phyloP scores from a whole-genome alignment of 2,888 invertebrate species.

The Furcula furcula region DNA sequence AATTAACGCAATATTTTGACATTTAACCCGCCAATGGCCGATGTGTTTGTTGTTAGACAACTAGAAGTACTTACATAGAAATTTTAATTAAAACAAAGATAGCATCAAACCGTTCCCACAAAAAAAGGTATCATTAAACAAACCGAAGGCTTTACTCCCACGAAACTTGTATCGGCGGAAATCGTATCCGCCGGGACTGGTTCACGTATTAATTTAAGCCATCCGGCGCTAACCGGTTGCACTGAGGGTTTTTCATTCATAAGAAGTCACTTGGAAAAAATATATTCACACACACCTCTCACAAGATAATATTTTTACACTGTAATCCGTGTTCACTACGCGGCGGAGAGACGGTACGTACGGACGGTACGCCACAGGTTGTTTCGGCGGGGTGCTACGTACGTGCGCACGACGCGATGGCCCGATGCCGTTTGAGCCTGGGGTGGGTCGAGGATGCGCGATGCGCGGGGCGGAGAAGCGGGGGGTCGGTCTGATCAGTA shows the following conservation, averaged over 20 bases:
- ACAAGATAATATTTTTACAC: slow-evolving; percentile 44
- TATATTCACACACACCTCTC: slow-evolving; percentile 34
- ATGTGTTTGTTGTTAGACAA: too few relatives aligned
- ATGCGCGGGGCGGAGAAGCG: slow-evolving; percentile 38
- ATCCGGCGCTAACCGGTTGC: slow-evolving; percentile 46
- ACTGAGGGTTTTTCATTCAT: slow-evolving; percentile 46
- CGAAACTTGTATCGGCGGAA: slow-evolving; percentile 55
- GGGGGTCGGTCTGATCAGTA: slow-evolving; percentile 57
- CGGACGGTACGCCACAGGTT: slow-evolving; percentile 57
- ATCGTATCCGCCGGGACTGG: slow-evolving; percentile 48
- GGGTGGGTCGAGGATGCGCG: slow-evolving; percentile 33
- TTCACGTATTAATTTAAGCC: slow-evolving; percentile 40
- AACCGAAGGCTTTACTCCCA: slow-evolving; percentile 43
- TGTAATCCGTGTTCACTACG: slow-evolving; percentile 53
- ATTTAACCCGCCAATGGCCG: neutral
- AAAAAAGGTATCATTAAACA: slow-evolving; percentile 30
- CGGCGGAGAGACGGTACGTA: slow-evolving; percentile 25
- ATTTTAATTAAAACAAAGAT: slow-evolving; percentile 23
- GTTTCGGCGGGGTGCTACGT: slow-evolving; percentile 26
- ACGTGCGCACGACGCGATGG: slow-evolving; percentile 43
- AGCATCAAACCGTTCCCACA: slow-evolving; percentile 34
- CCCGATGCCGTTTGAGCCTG: slow-evolving; percentile 47
- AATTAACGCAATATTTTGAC: too few relatives aligned
- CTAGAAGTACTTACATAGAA: slow-evolving; percentile 10
- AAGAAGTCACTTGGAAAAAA: slow-evolving; percentile 39